A percentile compares a stretch with the other conserved stretches of the same genome.
These are phyloP conservation scores for Hetaerina titia DNA, from an alignment of 2,888 invertebrate species.

Conservation along the genomic window DNA sequence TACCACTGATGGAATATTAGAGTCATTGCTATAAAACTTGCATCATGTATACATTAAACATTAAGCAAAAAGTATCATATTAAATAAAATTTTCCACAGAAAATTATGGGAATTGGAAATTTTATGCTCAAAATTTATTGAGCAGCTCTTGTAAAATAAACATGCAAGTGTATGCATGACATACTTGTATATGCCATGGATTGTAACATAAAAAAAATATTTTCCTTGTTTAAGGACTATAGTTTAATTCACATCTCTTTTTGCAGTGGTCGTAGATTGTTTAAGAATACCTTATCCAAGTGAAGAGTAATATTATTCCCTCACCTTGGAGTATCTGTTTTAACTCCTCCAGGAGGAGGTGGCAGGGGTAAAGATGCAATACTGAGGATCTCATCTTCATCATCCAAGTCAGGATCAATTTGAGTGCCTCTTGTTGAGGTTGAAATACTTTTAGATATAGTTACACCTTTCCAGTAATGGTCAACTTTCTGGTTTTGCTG, in stretches of 20 bases:
- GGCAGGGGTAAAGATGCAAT: conserved; percentile 49
- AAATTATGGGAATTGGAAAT: too few species aligned
- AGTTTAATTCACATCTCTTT: not conserved
- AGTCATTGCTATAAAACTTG: too few species aligned
- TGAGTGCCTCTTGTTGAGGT: conserved; percentile 58
- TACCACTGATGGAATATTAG: too few species aligned
- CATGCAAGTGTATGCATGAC: too few species aligned
- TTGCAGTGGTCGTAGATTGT: not conserved
- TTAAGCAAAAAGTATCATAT: too few species aligned
- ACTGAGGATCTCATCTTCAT: conserved; percentile 62
- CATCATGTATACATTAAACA: too few species aligned
- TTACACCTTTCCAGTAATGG: conserved; percentile 50
- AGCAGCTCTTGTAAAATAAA: too few species aligned
- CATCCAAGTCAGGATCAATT: conserved; percentile 49
- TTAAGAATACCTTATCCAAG: not conserved
- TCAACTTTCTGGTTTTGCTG: conserved; percentile 9
- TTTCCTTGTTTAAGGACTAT: not conserved
- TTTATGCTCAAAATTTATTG: too few species aligned
- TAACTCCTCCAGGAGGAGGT: conserved; percentile 19
- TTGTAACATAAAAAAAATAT: not conserved
- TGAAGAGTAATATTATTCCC: not conserved
- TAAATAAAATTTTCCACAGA: too few species aligned
- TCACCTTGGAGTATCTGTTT: conserved; percentile 48
- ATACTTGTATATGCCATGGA: too few species aligned
- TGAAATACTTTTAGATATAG: not conserved